Evolutionary conservation across 2,797 vertebrate genomes (phyloP), one percentile per base, ranked within the genome.

Genomic region (Acridotheres tristis): DNA sequence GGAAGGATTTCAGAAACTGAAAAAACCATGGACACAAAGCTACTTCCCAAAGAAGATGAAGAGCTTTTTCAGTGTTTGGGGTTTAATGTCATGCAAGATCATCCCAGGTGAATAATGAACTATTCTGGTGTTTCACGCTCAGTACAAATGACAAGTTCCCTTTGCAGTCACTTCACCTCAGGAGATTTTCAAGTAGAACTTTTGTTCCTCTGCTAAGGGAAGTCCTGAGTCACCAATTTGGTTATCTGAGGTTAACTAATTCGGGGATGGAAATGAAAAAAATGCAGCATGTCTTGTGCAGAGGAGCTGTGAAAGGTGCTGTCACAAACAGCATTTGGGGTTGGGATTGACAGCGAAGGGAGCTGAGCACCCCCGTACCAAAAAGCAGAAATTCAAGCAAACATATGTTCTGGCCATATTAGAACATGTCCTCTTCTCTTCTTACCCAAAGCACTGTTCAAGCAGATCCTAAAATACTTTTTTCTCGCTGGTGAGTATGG

Each of bases 321-420:
- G 34, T 86, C 80, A 84, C 58, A 65, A 86, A 47, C 48, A 82
- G 29, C 17, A 19, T 14, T 85, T 25, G 45, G 32, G 79, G 53
- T 42, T 63, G 68, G 10, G 48, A 88, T 11, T 71, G 66, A 88
- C 53, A 80, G 50, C 3, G 1, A 71, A 93, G 62, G 50, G 30
- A 88, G 57, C 22, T n/a, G 61, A 92, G 59, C 54, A 83, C 16
- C 53, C 62, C 66, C 8, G 0, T 47, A 88, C 47, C 13, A 50
- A 34, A 82, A 88, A 88, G 26, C 69, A 85, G 48, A 65, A 82
- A 89, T 53, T 82, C 76, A 89, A 89, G 65, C 79, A 88, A 72
- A 48, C 58, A 40, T 47, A 51, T 53, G 53, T 54, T 77, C 42
- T 47, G 73, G 61, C 55, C 73, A 40, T 58, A 89, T 75, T 11